Evolutionary conservation across 2,797 vertebrate genomes (phyloP), one percentile per base, ranked within the genome.

Genomic region (Cossypha polioptera): DNA sequence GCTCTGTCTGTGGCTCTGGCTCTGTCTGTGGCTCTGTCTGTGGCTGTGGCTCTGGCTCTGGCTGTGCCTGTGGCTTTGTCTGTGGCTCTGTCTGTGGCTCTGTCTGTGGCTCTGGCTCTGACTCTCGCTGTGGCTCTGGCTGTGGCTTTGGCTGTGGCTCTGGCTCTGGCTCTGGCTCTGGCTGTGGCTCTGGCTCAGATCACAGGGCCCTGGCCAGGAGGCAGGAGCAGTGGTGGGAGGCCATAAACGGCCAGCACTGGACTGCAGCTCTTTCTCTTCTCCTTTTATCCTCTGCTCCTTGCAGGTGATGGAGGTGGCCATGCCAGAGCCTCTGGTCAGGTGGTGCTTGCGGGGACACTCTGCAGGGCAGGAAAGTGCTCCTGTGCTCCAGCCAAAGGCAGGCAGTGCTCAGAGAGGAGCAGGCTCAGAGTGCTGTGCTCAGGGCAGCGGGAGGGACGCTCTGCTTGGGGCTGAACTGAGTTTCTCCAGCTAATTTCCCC

Each of bases 251-350:
- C 14, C 53, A 62, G 45, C 40, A 38, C 9, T 16, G 38, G 33
- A 20, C 6, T 21, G 18, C 3, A 28, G n/a, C 50, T 55, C 19
- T n/a, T 66, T 36, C 19, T 62, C 33, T n/a, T 61, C 53, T 74
- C 4, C 4, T 19, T 11, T 69, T 7, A 35, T n/a, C 28, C 4
- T 9, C 51, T 13, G 6, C 43, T 54, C 28, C 45, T 25, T 33
- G 58, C 71, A 43, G 31, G 21, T 1, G 26, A 31, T 48, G 69
- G 14, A 58, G 67, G 57, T 5, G 42, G 26, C 31, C 43, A 24
- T 1, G 3, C 2, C 5, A 4, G 58, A 58, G 24, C 14, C 14
- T 16, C 35, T 33, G 16, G 31, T 16, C 0, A 1, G 45, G 33
- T 3, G 21, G 7, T 50, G 35, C n/a, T 53, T 21, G 45, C 66